These are phyloP conservation scores for Phrynocephalus guinanensis DNA, from an alignment of 2,797 vertebrate genomes.

Conservation along the genomic window DNA sequence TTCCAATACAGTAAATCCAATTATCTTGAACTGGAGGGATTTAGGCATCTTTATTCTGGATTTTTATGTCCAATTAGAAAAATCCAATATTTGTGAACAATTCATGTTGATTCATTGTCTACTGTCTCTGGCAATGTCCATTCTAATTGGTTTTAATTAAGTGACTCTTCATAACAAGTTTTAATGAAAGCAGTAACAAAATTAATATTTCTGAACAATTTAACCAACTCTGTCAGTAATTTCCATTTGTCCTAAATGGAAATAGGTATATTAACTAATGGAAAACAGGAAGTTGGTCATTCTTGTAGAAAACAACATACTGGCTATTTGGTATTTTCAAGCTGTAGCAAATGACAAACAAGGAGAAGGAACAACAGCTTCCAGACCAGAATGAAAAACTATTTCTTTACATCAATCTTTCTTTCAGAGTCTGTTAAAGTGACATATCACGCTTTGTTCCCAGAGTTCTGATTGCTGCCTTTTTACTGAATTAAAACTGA, in stretches of 20 bases:
- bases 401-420: background rate
- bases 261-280: background rate
- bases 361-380: background rate
- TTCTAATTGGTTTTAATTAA: conserved; percentile 1
- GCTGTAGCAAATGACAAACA: background rate
- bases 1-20: too few relatives aligned
- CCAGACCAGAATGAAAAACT: background rate
- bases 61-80: background rate
- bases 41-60: background rate
- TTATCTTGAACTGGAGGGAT: conserved; percentile 1
- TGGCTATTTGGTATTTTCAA: background rate
- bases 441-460: background rate
- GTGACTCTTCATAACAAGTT: background rate
- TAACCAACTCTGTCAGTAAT: background rate
- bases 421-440: background rate
- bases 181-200: conserved; percentile 15
- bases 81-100: background rate
- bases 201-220: background rate
- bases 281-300: background rate
- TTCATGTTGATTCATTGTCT: conserved; percentile 3
- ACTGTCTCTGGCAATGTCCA: background rate
- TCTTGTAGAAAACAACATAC: too few relatives aligned
- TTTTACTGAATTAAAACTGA: conserved; percentile 13
- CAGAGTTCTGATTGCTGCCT: background rate
- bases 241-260: background rate